A percentile compares a stretch with the other conserved stretches of the same genome.
Evolutionary conservation across 2,888 invertebrate species (phyloP).

Genomic region (Drosophila anomalata): DNA sequence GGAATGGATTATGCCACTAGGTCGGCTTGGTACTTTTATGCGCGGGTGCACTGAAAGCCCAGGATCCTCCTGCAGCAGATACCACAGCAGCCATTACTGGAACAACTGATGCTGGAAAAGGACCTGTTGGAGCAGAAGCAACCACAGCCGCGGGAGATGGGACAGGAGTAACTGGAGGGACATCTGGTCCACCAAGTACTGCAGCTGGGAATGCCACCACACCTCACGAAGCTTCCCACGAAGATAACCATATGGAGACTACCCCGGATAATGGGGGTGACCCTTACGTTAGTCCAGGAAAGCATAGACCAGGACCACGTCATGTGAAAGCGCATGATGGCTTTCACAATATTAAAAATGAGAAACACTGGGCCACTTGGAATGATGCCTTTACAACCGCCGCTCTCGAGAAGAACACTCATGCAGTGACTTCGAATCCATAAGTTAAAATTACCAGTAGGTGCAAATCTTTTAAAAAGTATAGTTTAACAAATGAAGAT

Average conservation of each 20-base stretch:
- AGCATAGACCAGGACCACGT: neutral
- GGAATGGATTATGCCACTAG: constrained; percentile 7
- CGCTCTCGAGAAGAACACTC: neutral
- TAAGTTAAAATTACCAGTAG: neutral
- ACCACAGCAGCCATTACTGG: neutral
- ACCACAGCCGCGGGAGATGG: neutral
- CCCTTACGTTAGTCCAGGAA: constrained; percentile 20
- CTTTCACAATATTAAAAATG: constrained; percentile 46
- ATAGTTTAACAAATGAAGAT: no score
- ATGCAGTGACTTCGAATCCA: neutral
- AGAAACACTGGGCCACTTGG: constrained; percentile 50
- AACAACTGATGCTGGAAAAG: neutral
- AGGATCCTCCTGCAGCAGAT: neutral
- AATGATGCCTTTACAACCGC: constrained; percentile 48
- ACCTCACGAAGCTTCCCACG: neutral
- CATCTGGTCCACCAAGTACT: neutral
- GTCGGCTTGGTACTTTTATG: constrained; percentile 17
- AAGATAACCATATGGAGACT: neutral
- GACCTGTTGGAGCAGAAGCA: neutral
- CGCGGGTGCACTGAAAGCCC: constrained; percentile 3
- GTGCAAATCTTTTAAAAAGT: no score
- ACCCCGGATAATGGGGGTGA: constrained; percentile 37
- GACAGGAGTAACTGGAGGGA: neutral
- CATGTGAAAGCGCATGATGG: constrained; percentile 57
- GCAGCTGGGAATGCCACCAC: neutral